These are phyloP conservation scores for Drosophila saltans DNA, from an alignment of 1,140 invertebrate species.

Conservation along the genomic window DNA sequence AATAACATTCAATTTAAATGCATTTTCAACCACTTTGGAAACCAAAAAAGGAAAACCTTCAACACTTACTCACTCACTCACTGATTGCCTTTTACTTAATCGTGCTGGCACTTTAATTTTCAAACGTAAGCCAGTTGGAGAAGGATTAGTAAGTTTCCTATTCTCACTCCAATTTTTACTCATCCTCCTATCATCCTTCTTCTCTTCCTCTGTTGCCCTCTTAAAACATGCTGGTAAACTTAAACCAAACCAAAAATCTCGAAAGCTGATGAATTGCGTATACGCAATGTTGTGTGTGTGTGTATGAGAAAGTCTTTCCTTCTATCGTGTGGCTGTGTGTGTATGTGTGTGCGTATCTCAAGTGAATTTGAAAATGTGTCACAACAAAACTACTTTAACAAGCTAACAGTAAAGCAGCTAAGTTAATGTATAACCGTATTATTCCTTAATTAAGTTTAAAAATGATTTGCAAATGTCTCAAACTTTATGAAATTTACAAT, in stretches of 20 bases:
- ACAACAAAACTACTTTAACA: constrained; percentile 16
- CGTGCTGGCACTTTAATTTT: constrained; percentile 71
- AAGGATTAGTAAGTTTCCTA: constrained; percentile 52
- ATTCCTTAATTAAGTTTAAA: background rate
- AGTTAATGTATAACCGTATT: constrained; percentile 7
- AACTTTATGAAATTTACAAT: background rate
- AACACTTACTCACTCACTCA: constrained; percentile 34
- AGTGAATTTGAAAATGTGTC: constrained; percentile 73
- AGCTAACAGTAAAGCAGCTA: constrained; percentile 44
- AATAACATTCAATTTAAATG: constrained; percentile 7
- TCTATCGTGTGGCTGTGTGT: background rate
- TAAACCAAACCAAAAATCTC: constrained; percentile 46
- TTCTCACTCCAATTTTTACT: background rate
- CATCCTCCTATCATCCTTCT: background rate
- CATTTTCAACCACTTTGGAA: constrained; percentile 4
- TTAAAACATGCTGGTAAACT: constrained; percentile 9
- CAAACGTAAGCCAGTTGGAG: constrained; percentile 58
- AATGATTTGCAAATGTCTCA: background rate
- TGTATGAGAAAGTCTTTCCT: background rate
- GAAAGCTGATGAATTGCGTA: constrained; percentile 72
- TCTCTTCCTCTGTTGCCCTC: too few relatives aligned
- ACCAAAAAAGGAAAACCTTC: background rate
- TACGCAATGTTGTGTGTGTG: constrained; percentile 40
- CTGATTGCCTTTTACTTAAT: constrained; percentile 69
- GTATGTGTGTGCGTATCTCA: constrained; percentile 19